phyloP scores from a whole-genome alignment of 2,113 vertebrate species.

The Athene cunicularia region DNA sequence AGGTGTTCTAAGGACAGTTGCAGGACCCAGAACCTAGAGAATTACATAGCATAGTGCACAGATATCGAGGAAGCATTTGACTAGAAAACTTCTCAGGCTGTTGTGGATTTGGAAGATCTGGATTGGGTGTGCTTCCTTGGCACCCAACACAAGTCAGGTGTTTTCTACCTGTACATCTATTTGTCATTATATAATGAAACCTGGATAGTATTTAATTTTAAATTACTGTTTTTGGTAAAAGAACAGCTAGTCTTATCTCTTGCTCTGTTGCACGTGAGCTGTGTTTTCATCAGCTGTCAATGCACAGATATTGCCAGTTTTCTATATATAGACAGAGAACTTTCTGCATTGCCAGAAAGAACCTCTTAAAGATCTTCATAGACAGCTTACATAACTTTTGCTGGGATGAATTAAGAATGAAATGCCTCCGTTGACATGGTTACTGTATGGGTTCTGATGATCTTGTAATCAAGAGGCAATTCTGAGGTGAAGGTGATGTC shows the following conservation, averaged over 20 bases:
- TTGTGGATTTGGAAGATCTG: background rate
- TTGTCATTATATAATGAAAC: background rate
- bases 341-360: background rate
- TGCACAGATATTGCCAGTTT: background rate
- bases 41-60: too few relatives aligned
- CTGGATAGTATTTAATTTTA: background rate
- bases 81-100: background rate
- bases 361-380: background rate
- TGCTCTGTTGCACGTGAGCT: background rate
- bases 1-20: background rate
- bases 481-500: background rate
- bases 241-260: background rate
- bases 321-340: background rate
- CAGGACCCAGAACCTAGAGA: background rate
- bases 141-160: background rate
- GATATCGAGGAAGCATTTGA: fast-evolving
- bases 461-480: background rate
- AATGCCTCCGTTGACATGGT: background rate
- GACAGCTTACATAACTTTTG: background rate
- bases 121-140: background rate
- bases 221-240: background rate
- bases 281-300: background rate
- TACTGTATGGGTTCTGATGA: background rate
- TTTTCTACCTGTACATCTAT: background rate
- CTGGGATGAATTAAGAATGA: background rate